Conservation (phyloP, 1,140 invertebrate species). For the Uloborus diversus region DNA sequence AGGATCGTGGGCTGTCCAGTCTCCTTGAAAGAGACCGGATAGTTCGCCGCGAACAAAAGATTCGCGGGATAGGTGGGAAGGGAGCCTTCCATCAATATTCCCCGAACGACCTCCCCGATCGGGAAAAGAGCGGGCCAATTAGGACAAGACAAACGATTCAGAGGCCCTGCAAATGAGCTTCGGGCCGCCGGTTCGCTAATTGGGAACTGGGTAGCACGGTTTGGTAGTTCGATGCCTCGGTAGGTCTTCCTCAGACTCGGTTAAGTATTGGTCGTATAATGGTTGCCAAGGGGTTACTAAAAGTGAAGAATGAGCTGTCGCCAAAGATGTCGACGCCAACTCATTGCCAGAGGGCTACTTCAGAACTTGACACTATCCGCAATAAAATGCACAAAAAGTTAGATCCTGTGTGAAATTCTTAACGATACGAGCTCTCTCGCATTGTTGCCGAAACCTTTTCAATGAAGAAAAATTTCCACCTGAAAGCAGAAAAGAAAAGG, state of each 20-base stretch:
- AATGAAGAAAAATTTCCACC: too few species aligned
- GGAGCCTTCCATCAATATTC: slow-evolving; percentile 31
- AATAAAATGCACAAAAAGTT: too few species aligned
- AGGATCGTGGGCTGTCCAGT: slow-evolving; percentile 26
- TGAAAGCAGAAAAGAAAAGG: too few species aligned
- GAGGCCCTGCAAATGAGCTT: slow-evolving; percentile 25
- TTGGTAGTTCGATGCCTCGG: not conserved
- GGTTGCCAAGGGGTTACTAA: not conserved
- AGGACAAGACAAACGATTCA: slow-evolving; percentile 45
- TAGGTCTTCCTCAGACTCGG: not conserved
- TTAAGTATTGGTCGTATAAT: not conserved
- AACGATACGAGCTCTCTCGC: too few species aligned
- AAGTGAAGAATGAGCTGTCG: too few species aligned
- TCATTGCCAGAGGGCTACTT: too few species aligned
- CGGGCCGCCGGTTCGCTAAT: slow-evolving; percentile 30
- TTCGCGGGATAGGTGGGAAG: too few species aligned
- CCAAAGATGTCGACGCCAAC: too few species aligned
- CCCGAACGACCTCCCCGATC: not conserved
- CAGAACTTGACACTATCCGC: too few species aligned
- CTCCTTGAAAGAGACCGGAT: slow-evolving; percentile 14
- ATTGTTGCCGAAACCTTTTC: too few species aligned
- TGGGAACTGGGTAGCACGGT: slow-evolving; percentile 19
- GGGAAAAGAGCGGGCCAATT: slow-evolving; percentile 15
- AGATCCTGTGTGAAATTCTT: too few species aligned
- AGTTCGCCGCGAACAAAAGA: not conserved